A percentile compares a stretch with the other conserved stretches of the same genome.
phyloP scores from a whole-genome alignment of 2,113 vertebrate species.

The Melierax canorus region DNA sequence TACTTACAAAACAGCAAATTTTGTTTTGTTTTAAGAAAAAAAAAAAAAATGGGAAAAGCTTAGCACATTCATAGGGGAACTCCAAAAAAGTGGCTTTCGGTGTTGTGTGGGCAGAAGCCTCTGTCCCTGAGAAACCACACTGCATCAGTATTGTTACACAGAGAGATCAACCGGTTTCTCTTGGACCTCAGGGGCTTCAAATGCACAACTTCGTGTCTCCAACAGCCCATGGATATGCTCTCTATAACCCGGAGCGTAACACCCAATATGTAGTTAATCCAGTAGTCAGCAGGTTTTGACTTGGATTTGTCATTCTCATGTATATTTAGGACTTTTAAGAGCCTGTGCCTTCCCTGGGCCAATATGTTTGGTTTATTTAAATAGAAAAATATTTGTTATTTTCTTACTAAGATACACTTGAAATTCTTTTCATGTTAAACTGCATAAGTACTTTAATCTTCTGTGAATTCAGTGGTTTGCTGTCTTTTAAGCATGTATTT shows the following conservation, averaged over 20 bases:
- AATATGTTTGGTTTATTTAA: not conserved
- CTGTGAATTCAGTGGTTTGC: not conserved
- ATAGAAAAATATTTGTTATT: not conserved
- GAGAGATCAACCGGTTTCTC: fast-evolving
- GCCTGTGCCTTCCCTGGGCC: not conserved
- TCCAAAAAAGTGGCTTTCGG: not conserved
- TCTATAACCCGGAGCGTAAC: not conserved
- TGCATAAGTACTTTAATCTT: not conserved
- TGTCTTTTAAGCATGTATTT: not conserved
- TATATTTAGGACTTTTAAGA: not conserved
- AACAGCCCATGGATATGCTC: fast-evolving
- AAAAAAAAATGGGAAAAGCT: not conserved
- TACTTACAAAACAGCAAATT: not conserved
- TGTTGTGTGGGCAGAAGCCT: not conserved
- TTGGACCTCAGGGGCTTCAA: not conserved
- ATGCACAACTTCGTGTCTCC: not conserved
- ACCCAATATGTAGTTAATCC: not conserved
- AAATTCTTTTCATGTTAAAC: not conserved
- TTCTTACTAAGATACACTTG: not conserved
- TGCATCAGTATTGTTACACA: too few relatives aligned
- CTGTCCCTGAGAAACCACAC: not conserved
- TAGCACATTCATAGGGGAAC: not conserved
- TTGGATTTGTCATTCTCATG: not conserved
- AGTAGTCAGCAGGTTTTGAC: not conserved
- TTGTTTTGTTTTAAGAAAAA: not conserved